A percentile compares a stretch with the other conserved stretches of the same genome.
These are phyloP conservation scores for Nannoperca australis DNA, from an alignment of 2,797 vertebrate species.

Conservation along the genomic window DNA sequence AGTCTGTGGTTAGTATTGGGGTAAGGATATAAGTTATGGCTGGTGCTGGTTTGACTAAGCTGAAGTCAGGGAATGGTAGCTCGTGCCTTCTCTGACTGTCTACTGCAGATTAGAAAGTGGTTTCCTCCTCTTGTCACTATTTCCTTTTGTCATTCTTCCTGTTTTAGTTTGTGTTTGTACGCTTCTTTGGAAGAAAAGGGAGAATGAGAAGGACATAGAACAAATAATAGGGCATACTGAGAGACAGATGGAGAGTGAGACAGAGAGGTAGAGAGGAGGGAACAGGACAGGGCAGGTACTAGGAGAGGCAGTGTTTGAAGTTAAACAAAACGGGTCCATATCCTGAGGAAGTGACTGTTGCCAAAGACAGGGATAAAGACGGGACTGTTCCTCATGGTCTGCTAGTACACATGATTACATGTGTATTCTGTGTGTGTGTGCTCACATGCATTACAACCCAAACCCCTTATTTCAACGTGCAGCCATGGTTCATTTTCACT, in stretches of 20 bases:
- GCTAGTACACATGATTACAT: constrained; percentile 70
- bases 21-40: constrained; percentile 77
- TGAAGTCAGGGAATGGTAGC: constrained; percentile 57
- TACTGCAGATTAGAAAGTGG: constrained; percentile 52
- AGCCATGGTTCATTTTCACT: constrained; percentile 52
- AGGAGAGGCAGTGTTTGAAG: constrained; percentile 79
- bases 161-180: constrained; percentile 33
- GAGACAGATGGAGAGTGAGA: constrained; percentile 40
- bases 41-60: constrained; percentile 66
- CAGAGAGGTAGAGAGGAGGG: constrained; percentile 46
- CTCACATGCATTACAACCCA: constrained; percentile 20
- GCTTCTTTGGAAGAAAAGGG: constrained; percentile 33
- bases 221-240: constrained; percentile 37
- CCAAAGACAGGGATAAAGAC: constrained; percentile 81
- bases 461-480: constrained; percentile 48
- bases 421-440: constrained; percentile 49
- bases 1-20: constrained; percentile 80
- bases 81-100: constrained; percentile 43
- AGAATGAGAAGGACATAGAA: constrained; percentile 43
- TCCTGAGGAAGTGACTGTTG: constrained; percentile 82
- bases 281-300: constrained; percentile 72
- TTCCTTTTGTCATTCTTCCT: constrained; percentile 43
- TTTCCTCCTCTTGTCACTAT: constrained; percentile 55
- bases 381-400: constrained; percentile 72
- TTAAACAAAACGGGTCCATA: constrained; percentile 78